Base-by-base conservation (phyloP, 2,113 vertebrate genomes). In the Geococcyx californianus region DNA sequence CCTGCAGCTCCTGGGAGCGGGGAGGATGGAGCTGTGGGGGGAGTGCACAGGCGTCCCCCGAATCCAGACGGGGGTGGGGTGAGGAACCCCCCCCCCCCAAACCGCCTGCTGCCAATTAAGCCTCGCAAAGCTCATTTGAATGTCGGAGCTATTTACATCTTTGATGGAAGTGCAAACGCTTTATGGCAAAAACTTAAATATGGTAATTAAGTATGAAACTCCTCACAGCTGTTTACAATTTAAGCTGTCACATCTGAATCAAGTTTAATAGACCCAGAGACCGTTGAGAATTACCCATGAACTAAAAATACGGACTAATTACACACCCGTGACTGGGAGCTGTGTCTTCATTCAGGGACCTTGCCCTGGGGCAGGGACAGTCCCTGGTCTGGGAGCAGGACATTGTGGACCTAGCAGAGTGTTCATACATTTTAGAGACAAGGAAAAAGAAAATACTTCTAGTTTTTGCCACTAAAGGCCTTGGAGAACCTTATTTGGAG, bases 211-310 rank as follows among this genome's bases (percentile, higher is more conserved):
- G 97, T 89, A 95, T 67, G 95, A 97, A 98, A 97, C 97, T 98
- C 97, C 94, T 98, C 96, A 95, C 98, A 98, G 98, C 97, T 98
- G 98, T 98, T 98, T 97, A 97, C 98, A 98, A 97, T 97, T 97
- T 96, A 83, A 97, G 95, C 97, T 97, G 98, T 97, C 98, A 98
- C 91, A 85, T 97, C 96, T 95, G 97, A 98, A 98, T 98, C 97
- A 97, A 97, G 97, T 97, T 98, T 97, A 97, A 98, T 96, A 97
- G 97, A 95, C 69, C 91, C 95, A 96, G 97, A 95, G 78, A 97
- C 95, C 84, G 69, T 15, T 83, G 97, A 98, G 97, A 97, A 98
- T 97, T 97, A 97, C 68, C 95, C 97, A 81, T 67, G 95, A 97
- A 96, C 97, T 98, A 96, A 97, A 98, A 97, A 97, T 96, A 98